Base-by-base conservation (phyloP, 2,797 vertebrate species). In the Aldrovandia affinis region DNA sequence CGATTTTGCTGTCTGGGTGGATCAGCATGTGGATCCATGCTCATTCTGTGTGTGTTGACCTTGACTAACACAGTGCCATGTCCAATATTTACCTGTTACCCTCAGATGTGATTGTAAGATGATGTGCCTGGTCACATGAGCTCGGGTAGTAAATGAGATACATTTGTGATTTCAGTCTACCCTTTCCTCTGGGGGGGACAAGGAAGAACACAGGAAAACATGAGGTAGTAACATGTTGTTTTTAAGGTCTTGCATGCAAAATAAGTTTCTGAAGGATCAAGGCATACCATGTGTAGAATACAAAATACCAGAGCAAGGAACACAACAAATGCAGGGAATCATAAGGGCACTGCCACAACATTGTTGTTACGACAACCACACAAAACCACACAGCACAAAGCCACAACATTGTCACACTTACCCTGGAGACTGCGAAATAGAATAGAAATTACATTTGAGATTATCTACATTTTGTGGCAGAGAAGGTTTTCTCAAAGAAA, bases 391-490 rank as follows among this genome's bases (percentile, higher is more conserved):
- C 83, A 87, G 55, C 86, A 85, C 65, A 78, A 25, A 85, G 82
- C 85, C 81, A 89, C 85, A 89, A 81, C 78, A 85, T 57, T 83
- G 2, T 22, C 63, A 63, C 78, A 93, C 93, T 93, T 90, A 94
- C 93, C 92, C 92, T 89, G 33, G 93, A 93, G 84, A 92, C 91
- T 42, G 86, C 85, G 75, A 93, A 92, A 90, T 93, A 91, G 86
- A 91, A 92, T 84, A 85, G 89, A 86, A 89, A 83, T 47, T 65
- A 61, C 25, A 61, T 73, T 83, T 55, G 42, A 83, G 86, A 68
- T n/a, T n/a, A n/a, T n/a, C n/a, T n/a, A n/a, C n/a, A n/a, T n/a
- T n/a, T n/a, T n/a, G n/a, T n/a, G n/a, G n/a, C n/a, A n/a, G n/a
- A 50, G 12, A 5, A 50, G 47, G 47, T 50, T 12, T 0, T 50